Base-by-base conservation (phyloP, 2,888 invertebrate genomes). In the Autographa gamma region DNA sequence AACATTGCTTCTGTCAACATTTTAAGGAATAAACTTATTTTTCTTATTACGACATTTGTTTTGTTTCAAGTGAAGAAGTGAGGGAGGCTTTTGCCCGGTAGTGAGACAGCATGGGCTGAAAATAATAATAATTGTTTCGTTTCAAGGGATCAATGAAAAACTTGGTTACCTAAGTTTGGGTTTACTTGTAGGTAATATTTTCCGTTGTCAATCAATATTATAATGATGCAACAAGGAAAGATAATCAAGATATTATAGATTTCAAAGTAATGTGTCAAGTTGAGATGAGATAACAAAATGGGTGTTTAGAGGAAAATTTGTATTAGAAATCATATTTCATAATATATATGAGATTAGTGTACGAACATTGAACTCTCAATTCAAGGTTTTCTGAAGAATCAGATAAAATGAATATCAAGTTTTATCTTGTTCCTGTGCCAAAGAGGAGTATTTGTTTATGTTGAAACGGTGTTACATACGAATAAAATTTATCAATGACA, bases 211-310 rank as follows among this genome's bases (percentile, higher is more conserved):
- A 61, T 54, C 19, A 41, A 16, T 43, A 32, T 43, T 34, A 18
- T 14, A 60, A 25, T 60, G 54, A 56, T 25, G 54, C 25, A 56
- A 54, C 19, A 19, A 8, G 58, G 16, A 66, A 59, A 25, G 0
- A 2, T 34, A 14, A 48, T 66, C 48, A 32, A 41, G 58, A 14
- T 72, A 38, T 25, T 52, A 63, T 25, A n/a, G 38, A 69, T 78
- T 63, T 65, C 60, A 52, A 77, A 63, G 52, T 61, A 38, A 4
- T 16, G 9, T 61, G 58, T 76, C 78, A 56, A 25, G 56, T 11
- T 25, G 66, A 78, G 25, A 14, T 48, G 31, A 38, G 78, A 74
- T 76, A 66, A 66, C 4, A 13, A 63, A 59, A 48, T 25, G 32
- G 69, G 62, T 56, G 14, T 73, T 25, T 48, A 61, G n/a, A 19